phyloP scores from a whole-genome alignment of 2,797 vertebrate species.

The Psittacula derbiana region DNA sequence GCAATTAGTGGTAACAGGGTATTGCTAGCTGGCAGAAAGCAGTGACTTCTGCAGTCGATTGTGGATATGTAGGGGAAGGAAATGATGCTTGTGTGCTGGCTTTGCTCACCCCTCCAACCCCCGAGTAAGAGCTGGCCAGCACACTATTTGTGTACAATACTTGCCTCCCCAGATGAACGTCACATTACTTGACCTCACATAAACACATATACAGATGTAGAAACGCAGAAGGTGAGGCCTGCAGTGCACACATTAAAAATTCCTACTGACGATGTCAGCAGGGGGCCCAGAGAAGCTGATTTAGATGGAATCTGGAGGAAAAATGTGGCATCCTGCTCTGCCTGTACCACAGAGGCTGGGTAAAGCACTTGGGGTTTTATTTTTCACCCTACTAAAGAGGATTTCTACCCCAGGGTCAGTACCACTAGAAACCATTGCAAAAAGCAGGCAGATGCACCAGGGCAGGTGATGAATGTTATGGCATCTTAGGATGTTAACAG shows the following conservation, averaged over 20 bases:
- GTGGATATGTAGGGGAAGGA: not conserved
- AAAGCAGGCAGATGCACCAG: not conserved
- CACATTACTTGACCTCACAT: not conserved
- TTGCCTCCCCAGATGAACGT: not conserved
- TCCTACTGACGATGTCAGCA: conserved; percentile 7
- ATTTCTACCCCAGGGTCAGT: not conserved
- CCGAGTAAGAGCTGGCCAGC: not conserved
- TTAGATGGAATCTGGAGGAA: not conserved
- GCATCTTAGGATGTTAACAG: not conserved
- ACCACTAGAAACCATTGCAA: not conserved
- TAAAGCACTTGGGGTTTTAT: not conserved
- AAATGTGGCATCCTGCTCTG: not conserved
- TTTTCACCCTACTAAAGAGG: not conserved
- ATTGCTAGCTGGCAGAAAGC: conserved; percentile 67
- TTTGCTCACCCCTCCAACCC: not conserved
- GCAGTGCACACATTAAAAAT: not conserved
- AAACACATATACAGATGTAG: conserved; percentile 4
- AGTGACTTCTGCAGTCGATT: conserved; percentile 45
- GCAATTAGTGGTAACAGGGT: conserved; percentile 76
- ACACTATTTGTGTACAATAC: not conserved
- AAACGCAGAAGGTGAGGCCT: conserved; percentile 3
- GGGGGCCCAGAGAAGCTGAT: not conserved
- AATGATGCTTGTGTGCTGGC: not conserved
- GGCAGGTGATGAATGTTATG: fast-evolving
- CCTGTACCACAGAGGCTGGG: not conserved